Evolutionary conservation across 2,888 invertebrate species (phyloP), one percentile per base, ranked within the genome.

Genomic region (Syritta pipiens): DNA sequence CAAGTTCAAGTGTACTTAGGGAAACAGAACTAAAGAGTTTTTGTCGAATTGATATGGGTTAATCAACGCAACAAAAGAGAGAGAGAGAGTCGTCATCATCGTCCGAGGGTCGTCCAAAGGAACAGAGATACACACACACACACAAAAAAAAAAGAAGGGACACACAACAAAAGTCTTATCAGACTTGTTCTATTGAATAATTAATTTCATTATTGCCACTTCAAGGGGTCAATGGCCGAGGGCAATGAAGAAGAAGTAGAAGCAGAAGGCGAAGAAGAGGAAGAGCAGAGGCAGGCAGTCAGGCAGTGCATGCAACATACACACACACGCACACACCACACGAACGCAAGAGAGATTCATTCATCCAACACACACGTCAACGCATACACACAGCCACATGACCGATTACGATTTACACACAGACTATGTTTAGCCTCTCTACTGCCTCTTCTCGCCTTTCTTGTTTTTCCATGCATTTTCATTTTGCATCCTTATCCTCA

Each of bases 261-360:
- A n/a, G n/a, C n/a, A n/a, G n/a, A n/a, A n/a, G n/a, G n/a, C n/a
- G n/a, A n/a, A 65, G 46, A 71, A 59, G 48, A 69, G 42, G 53
- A 44, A 40, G 19, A 30, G 20, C 59, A 22, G 32, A 42, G 35
- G 42, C 49, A 49, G 57, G 46, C 69, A 71, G 65, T 55, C 51
- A 60, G 77, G 53, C 55, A 79, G 68, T 77, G 57, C 40, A 74
- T 72, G 62, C 53, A 55, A 37, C 28, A 60, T n/a, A 48, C 40
- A 20, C 71, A 71, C 81, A 81, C 60, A 72, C 55, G 67, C 51
- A 77, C 60, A 79, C 57, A 72, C 14, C n/a, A n/a, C n/a, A n/a
- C n/a, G n/a, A 65, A 65, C 46, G 30, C 65, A 55, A n/a, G 62
- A 67, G 69, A 83, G 79, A 82, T 81, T 82, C 84, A 83, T 85